Evolutionary conservation across 2,888 invertebrate genomes (phyloP).

Genomic region (Elaeidobius kamerunicus): DNA sequence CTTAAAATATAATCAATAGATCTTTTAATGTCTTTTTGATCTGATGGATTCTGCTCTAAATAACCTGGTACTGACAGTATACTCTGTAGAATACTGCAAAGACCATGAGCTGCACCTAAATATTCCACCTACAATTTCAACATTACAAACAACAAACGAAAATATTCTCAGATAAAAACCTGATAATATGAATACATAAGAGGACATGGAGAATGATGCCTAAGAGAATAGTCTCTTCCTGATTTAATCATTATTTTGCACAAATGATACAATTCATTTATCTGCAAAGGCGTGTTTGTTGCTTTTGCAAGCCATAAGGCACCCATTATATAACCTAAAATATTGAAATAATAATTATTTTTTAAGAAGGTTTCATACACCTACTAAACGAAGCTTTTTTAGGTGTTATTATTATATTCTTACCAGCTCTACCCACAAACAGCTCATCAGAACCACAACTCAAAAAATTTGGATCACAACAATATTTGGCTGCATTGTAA

Average conservation of each 20-base stretch:
- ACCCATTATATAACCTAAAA: slow-evolving; percentile 63
- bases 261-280: slow-evolving; percentile 58
- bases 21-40: slow-evolving; percentile 58
- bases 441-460: slow-evolving; percentile 77
- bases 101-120: slow-evolving; percentile 69
- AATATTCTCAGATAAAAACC: slow-evolving; percentile 9
- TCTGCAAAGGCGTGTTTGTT: slow-evolving; percentile 50
- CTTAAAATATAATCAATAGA: slow-evolving; percentile 66
- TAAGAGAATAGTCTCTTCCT: slow-evolving; percentile 64
- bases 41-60: slow-evolving; percentile 51
- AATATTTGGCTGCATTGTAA: slow-evolving; percentile 47
- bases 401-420: slow-evolving; percentile 1
- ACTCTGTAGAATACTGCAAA: slow-evolving; percentile 64
- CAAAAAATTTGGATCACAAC: slow-evolving; percentile 56
- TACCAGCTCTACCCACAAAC: slow-evolving; percentile 76
- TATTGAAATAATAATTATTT: neutral
- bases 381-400: too few species aligned
- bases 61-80: slow-evolving; percentile 60
- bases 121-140: slow-evolving; percentile 54
- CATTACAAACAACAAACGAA: neutral
- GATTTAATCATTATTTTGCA: slow-evolving; percentile 69
- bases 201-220: slow-evolving; percentile 59
- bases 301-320: slow-evolving; percentile 68
- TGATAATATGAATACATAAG: slow-evolving; percentile 75
- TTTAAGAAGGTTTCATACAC: too few species aligned